These are phyloP conservation scores for Drosophila fulvimacula DNA, from an alignment of 2,888 invertebrate genomes.

Conservation along the genomic window DNA sequence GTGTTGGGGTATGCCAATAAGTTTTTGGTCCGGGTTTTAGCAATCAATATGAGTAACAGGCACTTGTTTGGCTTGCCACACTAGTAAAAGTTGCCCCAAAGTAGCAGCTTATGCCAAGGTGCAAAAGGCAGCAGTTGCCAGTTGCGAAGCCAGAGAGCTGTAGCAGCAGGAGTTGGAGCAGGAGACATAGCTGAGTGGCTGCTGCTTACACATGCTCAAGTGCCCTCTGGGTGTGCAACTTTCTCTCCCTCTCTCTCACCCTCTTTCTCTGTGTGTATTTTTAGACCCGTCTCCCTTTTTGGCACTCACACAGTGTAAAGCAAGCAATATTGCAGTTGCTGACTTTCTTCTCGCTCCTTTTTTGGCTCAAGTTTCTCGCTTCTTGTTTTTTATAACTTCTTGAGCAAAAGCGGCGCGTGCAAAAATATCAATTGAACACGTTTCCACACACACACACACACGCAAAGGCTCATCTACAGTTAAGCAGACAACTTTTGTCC, in stretches of 20 bases:
- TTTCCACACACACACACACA: slow-evolving; percentile 56
- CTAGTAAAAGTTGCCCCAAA: slow-evolving; percentile 62
- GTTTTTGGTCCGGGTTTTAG: slow-evolving; percentile 42
- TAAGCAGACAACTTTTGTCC: slow-evolving; percentile 40
- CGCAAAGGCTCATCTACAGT: not conserved
- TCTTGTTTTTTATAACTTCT: slow-evolving; percentile 79
- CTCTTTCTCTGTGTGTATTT: slow-evolving; percentile 48
- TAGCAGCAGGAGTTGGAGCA: not conserved
- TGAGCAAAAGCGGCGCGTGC: slow-evolving; percentile 69
- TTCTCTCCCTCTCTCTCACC: not conserved
- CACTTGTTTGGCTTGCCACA: slow-evolving; percentile 74
- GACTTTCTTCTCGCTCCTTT: slow-evolving; percentile 32
- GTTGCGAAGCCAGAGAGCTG: slow-evolving; percentile 14
- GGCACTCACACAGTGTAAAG: slow-evolving; percentile 43
- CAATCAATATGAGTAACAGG: slow-evolving; percentile 67
- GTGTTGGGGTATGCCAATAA: slow-evolving; percentile 37
- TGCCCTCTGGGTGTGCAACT: slow-evolving; percentile 25
- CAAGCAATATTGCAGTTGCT: slow-evolving; percentile 75
- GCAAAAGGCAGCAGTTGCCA: slow-evolving; percentile 9
- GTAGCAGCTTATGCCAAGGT: slow-evolving; percentile 62
- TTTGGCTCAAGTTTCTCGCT: slow-evolving; percentile 50
- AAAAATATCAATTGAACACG: slow-evolving; percentile 81
- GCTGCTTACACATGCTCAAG: slow-evolving; percentile 60
- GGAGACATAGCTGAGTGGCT: slow-evolving; percentile 37
- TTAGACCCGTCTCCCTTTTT: slow-evolving; percentile 72